Evolutionary conservation across 1,140 invertebrate genomes (phyloP).

Genomic region (Drosophila bocqueti): DNA sequence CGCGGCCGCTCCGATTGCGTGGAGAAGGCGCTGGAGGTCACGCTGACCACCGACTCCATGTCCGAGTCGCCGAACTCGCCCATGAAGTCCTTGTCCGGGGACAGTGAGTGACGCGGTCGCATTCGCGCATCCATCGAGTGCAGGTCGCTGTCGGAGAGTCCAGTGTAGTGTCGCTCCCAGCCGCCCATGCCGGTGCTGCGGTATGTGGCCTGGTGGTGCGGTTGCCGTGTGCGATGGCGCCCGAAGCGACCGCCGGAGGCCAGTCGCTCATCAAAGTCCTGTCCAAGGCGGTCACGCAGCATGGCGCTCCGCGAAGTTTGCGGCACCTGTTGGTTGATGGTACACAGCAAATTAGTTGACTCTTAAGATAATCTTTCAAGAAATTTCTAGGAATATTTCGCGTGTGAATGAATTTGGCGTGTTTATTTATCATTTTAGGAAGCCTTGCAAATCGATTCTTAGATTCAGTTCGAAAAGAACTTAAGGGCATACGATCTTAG

Average conservation of each 20-base stretch:
- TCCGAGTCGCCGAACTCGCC: constrained; percentile 93
- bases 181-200: constrained; percentile 89
- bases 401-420: not conserved
- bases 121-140: constrained; percentile 86
- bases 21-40: constrained; percentile 95
- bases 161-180: constrained; percentile 92
- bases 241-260: constrained; percentile 86
- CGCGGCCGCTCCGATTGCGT: constrained; percentile 95
- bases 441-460: not conserved
- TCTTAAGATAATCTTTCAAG: not conserved
- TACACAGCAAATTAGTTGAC: not conserved
- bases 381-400: not conserved
- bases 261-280: constrained; percentile 94
- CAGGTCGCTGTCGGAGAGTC: constrained; percentile 93
- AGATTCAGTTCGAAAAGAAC: not conserved
- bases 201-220: constrained; percentile 87
- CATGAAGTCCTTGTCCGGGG: constrained; percentile 90
- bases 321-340: constrained; percentile 61
- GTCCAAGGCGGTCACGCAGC: constrained; percentile 89
- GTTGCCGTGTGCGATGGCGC: constrained; percentile 89
- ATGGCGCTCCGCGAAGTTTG: constrained; percentile 85
- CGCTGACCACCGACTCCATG: constrained; percentile 94
- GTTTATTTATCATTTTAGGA: not conserved
- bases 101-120: constrained; percentile 86
- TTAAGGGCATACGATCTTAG: not conserved